Percentiles rank a stretch among this genome's conserved stretches.
These are phyloP conservation scores for Clavelina lepadiformis DNA, from an alignment of 23 tunicate genomes.

Conservation along the genomic window DNA sequence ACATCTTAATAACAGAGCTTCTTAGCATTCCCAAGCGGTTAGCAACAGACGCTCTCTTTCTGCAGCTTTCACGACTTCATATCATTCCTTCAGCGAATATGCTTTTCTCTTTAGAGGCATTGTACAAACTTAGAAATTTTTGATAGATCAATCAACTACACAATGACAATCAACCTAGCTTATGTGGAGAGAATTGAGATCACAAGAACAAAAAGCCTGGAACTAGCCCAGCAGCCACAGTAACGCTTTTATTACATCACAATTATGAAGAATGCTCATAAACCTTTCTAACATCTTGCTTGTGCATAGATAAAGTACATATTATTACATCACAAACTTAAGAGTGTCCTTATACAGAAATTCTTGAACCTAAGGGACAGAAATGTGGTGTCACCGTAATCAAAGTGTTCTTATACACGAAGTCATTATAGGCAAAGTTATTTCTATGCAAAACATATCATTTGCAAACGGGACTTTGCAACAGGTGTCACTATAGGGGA, in stretches of 20 bases:
- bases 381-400: too few relatives aligned
- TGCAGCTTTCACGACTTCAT: conserved; percentile 3
- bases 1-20: conserved; percentile 1
- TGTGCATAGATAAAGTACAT: background rate
- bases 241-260: conserved; percentile 1
- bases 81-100: background rate
- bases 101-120: conserved; percentile 1
- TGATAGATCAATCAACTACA: background rate
- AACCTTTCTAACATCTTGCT: conserved; percentile 1
- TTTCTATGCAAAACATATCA: too few relatives aligned
- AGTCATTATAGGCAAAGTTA: too few relatives aligned
- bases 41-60: conserved; percentile 1
- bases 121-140: conserved; percentile 1
- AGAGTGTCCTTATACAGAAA: background rate
- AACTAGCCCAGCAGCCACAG: background rate
- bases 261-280: background rate
- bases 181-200: background rate
- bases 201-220: conserved; percentile 1
- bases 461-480: too few relatives aligned
- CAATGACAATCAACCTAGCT: background rate
- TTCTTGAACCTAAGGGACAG: too few relatives aligned
- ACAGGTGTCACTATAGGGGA: too few relatives aligned
- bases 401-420: too few relatives aligned
- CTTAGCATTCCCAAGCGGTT: background rate
- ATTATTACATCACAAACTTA: too few relatives aligned